A percentile compares a stretch with the other conserved stretches of the same genome.
These are phyloP conservation scores for Micromussa lordhowensis DNA, from an alignment of 92 coral and sea anemone species.

Conservation along the genomic window DNA sequence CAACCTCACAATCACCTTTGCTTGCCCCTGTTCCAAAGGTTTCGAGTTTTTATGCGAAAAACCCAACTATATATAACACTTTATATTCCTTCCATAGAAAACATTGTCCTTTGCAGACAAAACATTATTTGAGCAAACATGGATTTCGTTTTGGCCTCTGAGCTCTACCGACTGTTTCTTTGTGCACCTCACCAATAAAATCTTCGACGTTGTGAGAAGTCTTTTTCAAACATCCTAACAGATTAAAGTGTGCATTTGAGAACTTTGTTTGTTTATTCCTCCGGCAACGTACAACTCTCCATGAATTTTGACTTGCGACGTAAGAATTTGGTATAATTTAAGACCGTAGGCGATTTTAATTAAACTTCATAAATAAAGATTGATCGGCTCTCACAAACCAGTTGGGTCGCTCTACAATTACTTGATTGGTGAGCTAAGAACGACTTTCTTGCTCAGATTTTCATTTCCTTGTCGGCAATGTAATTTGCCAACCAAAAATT, in stretches of 20 bases:
- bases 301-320: background rate
- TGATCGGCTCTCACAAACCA: background rate
- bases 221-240: constrained; percentile 10
- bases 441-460: background rate
- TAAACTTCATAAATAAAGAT: constrained; percentile 29
- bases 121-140: constrained; percentile 14
- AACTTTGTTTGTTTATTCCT: constrained; percentile 22
- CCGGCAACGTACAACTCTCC: background rate
- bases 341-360: constrained; percentile 28
- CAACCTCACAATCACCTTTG: background rate
- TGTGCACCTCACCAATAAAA: constrained; percentile 1
- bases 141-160: background rate
- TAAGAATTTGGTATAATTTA: constrained; percentile 6
- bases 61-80: constrained; percentile 18
- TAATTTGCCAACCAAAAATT: background rate
- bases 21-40: background rate
- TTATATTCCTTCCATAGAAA: constrained; percentile 11
- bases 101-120: constrained; percentile 5
- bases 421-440: background rate
- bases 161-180: background rate
- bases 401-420: background rate
- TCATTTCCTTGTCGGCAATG: background rate
- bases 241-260: constrained; percentile 16
- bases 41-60: background rate
- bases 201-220: background rate